Conservation (phyloP, 2,797 vertebrate species). For the Hybognathus amarus region DNA sequence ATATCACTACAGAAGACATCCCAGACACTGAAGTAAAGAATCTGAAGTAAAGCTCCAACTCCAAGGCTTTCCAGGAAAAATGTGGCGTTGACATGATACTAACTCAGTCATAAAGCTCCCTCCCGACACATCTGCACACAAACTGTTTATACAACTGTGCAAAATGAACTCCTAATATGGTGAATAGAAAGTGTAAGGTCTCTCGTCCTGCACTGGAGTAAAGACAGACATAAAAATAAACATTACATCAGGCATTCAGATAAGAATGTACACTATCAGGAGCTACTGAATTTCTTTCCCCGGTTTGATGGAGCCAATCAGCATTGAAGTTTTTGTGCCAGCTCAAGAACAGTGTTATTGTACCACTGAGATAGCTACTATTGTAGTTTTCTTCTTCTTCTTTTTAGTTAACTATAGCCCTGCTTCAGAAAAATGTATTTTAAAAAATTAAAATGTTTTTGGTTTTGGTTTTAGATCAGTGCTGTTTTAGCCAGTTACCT, state of each 20-base stretch:
- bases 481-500: background rate
- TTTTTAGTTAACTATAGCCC: background rate
- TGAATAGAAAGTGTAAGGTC: constrained; percentile 18
- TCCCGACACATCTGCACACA: constrained; percentile 16
- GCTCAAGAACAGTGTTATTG: background rate
- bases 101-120: constrained; percentile 21
- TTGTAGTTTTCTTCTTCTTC: no score
- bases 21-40: background rate
- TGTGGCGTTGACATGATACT: constrained; percentile 23
- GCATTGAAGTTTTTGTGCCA: background rate
- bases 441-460: background rate
- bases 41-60: constrained; percentile 35
- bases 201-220: constrained; percentile 18
- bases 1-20: constrained; percentile 20
- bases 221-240: constrained; percentile 37
- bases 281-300: constrained; percentile 20
- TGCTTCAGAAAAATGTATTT: background rate
- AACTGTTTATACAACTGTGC: constrained; percentile 36
- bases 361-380: background rate
- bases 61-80: constrained; percentile 26
- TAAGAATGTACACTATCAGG: constrained; percentile 2
- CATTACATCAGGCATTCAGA: constrained; percentile 39
- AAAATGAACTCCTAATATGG: constrained; percentile 58
- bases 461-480: background rate
- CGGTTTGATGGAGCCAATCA: background rate